Conservation (phyloP, 1,140 invertebrate genomes). For the Zaprionus camerounensis region DNA sequence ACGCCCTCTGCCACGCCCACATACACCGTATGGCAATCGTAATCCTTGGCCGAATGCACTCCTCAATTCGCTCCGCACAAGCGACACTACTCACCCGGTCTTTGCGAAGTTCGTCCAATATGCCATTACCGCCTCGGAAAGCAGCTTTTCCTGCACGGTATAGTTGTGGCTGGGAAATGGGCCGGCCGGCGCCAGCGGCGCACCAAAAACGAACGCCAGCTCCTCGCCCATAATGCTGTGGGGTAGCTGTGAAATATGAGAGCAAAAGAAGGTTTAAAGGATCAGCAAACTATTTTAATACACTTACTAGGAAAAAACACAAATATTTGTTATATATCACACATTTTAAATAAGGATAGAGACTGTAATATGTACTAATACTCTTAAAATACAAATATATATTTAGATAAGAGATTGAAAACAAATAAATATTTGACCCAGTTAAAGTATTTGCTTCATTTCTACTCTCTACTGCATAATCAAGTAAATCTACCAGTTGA, state of each 20-base stretch:
- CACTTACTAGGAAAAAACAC: not conserved
- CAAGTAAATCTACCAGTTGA: constrained; percentile 15
- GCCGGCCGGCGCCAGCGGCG: constrained; percentile 91
- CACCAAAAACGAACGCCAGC: constrained; percentile 95
- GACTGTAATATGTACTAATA: no score
- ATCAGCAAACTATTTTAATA: not conserved
- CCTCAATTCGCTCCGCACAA: constrained; percentile 58
- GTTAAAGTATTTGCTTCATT: not conserved
- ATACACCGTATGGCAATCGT: constrained; percentile 21
- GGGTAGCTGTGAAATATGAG: constrained; percentile 71
- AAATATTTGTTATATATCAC: no score
- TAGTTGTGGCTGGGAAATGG: constrained; percentile 90
- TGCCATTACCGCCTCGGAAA: constrained; percentile 93
- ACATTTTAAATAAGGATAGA: no score
- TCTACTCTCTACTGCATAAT: not conserved
- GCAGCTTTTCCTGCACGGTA: constrained; percentile 89
- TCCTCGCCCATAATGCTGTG: constrained; percentile 94
- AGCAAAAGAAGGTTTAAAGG: not conserved
- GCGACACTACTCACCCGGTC: constrained; percentile 88
- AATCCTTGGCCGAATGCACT: constrained; percentile 71
- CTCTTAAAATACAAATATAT: not conserved
- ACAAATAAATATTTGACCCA: not conserved
- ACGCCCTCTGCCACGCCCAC: constrained; percentile 5
- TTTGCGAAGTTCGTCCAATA: constrained; percentile 96
- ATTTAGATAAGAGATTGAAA: not conserved